These are phyloP conservation scores for Bradysia coprophila DNA, from an alignment of 1,140 invertebrate species.

Conservation along the genomic window DNA sequence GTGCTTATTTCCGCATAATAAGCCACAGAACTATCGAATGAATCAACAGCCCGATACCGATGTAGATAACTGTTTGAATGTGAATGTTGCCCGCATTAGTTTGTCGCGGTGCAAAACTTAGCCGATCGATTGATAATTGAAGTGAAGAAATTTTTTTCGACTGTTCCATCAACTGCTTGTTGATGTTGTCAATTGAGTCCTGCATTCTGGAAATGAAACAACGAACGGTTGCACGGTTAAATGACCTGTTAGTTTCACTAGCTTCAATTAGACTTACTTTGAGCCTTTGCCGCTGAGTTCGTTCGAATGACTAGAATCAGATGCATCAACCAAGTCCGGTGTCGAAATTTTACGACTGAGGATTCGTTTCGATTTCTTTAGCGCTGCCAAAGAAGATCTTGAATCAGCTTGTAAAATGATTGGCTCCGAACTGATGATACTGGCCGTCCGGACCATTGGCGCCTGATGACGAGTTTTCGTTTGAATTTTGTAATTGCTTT, in stretches of 20 bases:
- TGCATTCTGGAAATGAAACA: constrained; percentile 8
- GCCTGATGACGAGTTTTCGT: constrained; percentile 56
- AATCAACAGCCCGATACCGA: too few species aligned
- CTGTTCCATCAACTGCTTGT: constrained; percentile 13
- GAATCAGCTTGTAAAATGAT: constrained; percentile 9
- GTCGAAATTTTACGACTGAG: constrained; percentile 5
- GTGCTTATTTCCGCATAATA: too few species aligned
- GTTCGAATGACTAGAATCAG: constrained; percentile 15
- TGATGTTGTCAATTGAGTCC: constrained; percentile 14
- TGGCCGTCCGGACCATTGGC: constrained; percentile 41
- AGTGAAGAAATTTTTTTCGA: constrained; percentile 15
- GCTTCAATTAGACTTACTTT: neutral
- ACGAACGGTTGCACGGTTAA: neutral
- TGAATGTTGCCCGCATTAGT: too few species aligned
- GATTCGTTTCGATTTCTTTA: constrained; percentile 4
- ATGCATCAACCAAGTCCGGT: constrained; percentile 1
- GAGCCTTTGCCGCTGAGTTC: neutral
- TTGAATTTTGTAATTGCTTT: constrained; percentile 46
- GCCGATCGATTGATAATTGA: constrained; percentile 12
- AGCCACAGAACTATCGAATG: too few species aligned
- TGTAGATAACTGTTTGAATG: too few species aligned
- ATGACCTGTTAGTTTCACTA: neutral
- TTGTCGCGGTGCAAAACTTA: constrained; percentile 18
- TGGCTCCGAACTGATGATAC: constrained; percentile 34
- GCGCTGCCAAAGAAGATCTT: constrained; percentile 4